Conservation (phyloP, 2,113 vertebrate genomes). For the Todiramphus saurophagus region DNA sequence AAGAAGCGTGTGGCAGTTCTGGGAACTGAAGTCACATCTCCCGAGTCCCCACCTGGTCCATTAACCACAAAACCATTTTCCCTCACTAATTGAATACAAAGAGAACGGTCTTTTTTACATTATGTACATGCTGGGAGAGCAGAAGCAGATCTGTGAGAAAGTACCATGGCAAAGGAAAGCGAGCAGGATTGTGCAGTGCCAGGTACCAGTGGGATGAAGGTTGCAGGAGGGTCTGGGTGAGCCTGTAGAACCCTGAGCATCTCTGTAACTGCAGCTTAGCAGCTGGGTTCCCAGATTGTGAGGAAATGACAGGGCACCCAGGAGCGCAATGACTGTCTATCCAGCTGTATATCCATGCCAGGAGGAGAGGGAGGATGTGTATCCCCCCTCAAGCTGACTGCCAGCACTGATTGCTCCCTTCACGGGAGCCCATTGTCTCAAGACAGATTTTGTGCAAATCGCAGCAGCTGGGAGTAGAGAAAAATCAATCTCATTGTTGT, state of each 20-base stretch:
- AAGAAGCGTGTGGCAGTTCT: neutral
- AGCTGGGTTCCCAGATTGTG: neutral
- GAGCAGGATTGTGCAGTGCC: neutral
- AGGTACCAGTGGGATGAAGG: neutral
- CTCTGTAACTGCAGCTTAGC: neutral
- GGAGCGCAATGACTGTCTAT: neutral
- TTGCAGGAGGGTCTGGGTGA: fast-evolving
- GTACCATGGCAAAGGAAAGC: neutral
- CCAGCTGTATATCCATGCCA: neutral
- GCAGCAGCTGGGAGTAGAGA: neutral
- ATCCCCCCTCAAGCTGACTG: neutral
- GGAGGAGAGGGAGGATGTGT: neutral
- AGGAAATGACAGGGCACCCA: neutral
- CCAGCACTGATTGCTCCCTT: neutral
- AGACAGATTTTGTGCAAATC: neutral
- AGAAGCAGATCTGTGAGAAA: neutral
- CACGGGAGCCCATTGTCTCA: neutral
- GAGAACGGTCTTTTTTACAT: neutral
- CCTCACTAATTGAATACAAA: neutral
- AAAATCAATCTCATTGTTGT: neutral
- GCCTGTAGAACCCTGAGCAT: neutral
- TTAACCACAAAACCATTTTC: neutral
- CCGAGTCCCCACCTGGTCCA: neutral
- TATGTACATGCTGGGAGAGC: neutral
- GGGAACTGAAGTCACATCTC: neutral